These are phyloP conservation scores for Carassius auratus DNA, from an alignment of 2,113 vertebrate species.

Conservation along the genomic window DNA sequence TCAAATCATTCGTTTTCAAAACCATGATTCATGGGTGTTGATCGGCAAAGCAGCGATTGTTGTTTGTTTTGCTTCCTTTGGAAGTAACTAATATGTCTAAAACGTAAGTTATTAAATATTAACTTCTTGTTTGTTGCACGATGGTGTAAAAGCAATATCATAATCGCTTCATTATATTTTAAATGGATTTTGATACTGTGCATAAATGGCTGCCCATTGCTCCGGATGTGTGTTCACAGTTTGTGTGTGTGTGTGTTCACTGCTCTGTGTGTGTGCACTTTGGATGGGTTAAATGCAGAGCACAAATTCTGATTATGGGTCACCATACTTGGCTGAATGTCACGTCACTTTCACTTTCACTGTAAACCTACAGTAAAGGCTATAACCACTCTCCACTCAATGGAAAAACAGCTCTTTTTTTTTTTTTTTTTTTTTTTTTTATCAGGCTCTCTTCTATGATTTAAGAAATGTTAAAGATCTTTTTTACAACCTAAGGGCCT, in stretches of 20 bases:
- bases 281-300: too few relatives aligned
- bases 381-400: background rate
- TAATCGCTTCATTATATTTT: background rate
- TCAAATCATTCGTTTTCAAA: background rate
- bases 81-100: background rate
- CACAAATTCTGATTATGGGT: too few relatives aligned
- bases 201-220: too few relatives aligned
- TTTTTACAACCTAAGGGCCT: constrained; percentile 40
- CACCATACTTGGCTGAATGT: too few relatives aligned
- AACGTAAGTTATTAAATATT: background rate
- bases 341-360: too few relatives aligned
- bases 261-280: too few relatives aligned
- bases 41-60: background rate
- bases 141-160: background rate
- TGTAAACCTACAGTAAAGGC: background rate
- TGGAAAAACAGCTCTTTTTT: background rate
- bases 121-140: background rate
- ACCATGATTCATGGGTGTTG: background rate
- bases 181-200: background rate
- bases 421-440: background rate
- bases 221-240: too few relatives aligned
- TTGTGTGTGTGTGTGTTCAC: too few relatives aligned
- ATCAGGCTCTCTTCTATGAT: constrained; percentile 27
- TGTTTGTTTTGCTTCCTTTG: background rate
- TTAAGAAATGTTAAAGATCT: constrained; percentile 42